A percentile compares a stretch with the other conserved stretches of the same genome.
Conservation (phyloP, 2,888 invertebrate species). For the Temnothorax unifasciatus region DNA sequence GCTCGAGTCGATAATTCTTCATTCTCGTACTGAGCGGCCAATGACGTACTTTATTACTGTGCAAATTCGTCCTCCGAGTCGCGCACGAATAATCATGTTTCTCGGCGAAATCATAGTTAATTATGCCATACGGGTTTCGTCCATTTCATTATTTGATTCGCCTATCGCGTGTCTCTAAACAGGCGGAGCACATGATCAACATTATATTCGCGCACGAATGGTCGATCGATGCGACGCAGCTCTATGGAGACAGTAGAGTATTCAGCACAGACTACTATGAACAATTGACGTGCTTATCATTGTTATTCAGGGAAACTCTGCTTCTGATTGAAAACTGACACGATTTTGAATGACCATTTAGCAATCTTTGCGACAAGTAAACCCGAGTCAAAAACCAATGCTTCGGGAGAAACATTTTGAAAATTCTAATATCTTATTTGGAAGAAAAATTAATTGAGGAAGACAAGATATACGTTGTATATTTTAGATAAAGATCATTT, state of each 20-base stretch:
- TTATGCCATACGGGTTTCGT: slow-evolving; percentile 12
- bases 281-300: slow-evolving; percentile 28
- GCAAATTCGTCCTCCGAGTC: slow-evolving; percentile 33
- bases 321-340: background rate
- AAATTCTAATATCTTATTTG: background rate
- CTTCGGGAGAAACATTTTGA: background rate
- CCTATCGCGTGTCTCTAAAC: slow-evolving; percentile 42
- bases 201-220: slow-evolving; percentile 40
- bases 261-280: slow-evolving; percentile 1
- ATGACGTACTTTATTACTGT: slow-evolving; percentile 37
- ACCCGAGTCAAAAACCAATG: background rate
- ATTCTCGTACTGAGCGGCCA: background rate
- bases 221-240: slow-evolving; percentile 13
- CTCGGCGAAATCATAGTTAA: slow-evolving; percentile 44
- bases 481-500: background rate
- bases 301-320: background rate
- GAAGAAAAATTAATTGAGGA: background rate
- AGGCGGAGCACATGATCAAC: slow-evolving; percentile 40
- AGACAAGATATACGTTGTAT: slow-evolving; percentile 12
- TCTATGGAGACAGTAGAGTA: background rate
- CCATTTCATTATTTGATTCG: slow-evolving; percentile 51
- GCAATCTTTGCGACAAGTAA: background rate
- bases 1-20: slow-evolving; percentile 36
- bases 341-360: background rate
- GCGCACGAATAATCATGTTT: slow-evolving; percentile 22